Evolutionary conservation across 2,113 vertebrate genomes (phyloP).

Genomic region (Amphiprion percula): DNA sequence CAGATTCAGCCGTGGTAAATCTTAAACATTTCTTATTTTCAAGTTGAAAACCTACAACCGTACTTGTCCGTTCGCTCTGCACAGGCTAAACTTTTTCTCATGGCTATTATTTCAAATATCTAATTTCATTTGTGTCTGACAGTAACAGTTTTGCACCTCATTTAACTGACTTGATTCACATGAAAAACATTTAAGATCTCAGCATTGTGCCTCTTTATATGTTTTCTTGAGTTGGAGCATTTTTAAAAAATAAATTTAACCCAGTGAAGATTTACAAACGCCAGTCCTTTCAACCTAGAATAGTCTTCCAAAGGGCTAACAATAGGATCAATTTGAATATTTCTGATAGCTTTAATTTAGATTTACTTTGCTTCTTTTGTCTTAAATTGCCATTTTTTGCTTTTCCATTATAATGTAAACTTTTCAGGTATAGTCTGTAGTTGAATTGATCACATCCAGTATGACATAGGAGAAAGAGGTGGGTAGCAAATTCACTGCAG

Average conservation of each 20-base stretch:
- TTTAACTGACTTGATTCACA: background rate
- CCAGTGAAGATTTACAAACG: background rate
- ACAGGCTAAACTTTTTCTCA: background rate
- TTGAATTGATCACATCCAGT: background rate
- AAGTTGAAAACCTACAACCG: conserved; percentile 4
- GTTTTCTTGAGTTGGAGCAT: background rate
- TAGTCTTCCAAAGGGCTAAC: too few relatives aligned
- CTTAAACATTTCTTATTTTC: conserved; percentile 11
- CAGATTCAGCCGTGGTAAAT: background rate
- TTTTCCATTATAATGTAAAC: too few relatives aligned
- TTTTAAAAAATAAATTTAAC: background rate
- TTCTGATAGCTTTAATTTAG: too few relatives aligned
- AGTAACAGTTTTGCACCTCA: background rate
- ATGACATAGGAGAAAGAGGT: background rate
- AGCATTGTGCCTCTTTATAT: background rate
- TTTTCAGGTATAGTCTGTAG: too few relatives aligned
- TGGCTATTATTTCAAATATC: background rate
- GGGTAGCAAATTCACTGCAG: background rate
- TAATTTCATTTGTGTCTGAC: background rate
- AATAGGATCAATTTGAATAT: too few relatives aligned
- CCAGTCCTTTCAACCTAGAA: too few relatives aligned
- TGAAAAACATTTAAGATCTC: background rate
- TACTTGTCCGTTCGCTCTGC: background rate
- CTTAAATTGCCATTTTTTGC: too few relatives aligned
- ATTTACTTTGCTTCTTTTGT: too few relatives aligned